Percentiles rank a stretch among this genome's conserved stretches.
phyloP scores from a whole-genome alignment of 2,888 invertebrate species.

The Ophion costatus region DNA sequence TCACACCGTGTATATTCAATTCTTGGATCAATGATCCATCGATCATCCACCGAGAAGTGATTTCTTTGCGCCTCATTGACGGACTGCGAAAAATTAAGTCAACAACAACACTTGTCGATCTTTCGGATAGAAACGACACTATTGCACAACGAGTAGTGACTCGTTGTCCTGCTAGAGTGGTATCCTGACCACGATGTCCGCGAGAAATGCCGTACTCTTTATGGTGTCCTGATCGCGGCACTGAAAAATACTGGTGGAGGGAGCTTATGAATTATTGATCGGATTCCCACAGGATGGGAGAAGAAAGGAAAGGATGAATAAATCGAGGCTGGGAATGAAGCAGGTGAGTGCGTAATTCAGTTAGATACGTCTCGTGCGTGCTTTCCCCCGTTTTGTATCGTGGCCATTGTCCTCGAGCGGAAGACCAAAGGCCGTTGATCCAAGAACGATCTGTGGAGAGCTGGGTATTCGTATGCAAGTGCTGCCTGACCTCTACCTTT shows the following conservation, averaged over 20 bases:
- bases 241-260: conserved; percentile 11
- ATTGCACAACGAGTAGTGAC: conserved; percentile 20
- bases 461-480: conserved; percentile 21
- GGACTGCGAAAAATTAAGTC: conserved; percentile 15
- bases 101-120: neutral
- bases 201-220: neutral
- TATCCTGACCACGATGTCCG: too few species aligned
- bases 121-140: conserved; percentile 21
- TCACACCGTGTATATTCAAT: neutral
- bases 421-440: conserved; percentile 59
- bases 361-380: conserved; percentile 35
- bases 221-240: neutral
- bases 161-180: conserved; percentile 4
- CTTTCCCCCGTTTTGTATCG: conserved; percentile 18
- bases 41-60: conserved; percentile 40
- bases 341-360: conserved; percentile 59
- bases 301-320: conserved; percentile 16
- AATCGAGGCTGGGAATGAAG: conserved; percentile 31
- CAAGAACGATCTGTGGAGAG: conserved; percentile 57
- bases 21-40: conserved; percentile 40
- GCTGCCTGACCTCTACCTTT: conserved; percentile 23
- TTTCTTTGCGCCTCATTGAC: conserved; percentile 15
- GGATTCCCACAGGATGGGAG: conserved; percentile 21
- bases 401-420: conserved; percentile 63
- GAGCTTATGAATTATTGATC: conserved; percentile 58